These are phyloP conservation scores for Caranx ignobilis DNA, from an alignment of 2,113 vertebrate genomes.

Conservation along the genomic window DNA sequence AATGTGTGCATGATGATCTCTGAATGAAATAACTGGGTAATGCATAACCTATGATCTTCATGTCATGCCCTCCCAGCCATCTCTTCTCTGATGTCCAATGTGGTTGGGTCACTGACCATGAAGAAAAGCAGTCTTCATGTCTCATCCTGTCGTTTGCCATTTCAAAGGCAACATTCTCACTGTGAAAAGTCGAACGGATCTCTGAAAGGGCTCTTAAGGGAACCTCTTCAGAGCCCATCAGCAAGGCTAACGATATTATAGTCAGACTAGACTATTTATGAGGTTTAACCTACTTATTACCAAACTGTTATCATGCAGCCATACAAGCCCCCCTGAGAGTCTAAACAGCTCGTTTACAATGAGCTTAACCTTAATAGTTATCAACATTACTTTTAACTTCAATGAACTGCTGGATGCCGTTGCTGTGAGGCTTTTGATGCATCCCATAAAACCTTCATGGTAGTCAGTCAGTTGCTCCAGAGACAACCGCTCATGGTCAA, in stretches of 20 bases:
- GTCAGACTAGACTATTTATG: constrained; percentile 35
- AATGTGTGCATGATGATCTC: neutral
- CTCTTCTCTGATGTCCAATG: neutral
- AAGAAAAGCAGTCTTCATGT: neutral
- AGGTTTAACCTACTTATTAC: constrained; percentile 47
- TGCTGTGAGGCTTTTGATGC: neutral
- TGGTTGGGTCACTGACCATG: neutral
- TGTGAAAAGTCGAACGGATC: constrained; percentile 19
- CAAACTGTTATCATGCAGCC: constrained; percentile 26
- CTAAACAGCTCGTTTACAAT: constrained; percentile 23
- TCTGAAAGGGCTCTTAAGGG: constrained; percentile 23
- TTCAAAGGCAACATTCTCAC: constrained; percentile 12
- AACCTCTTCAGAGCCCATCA: constrained; percentile 35
- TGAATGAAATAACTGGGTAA: neutral
- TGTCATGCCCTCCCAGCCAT: neutral
- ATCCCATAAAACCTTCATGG: constrained; percentile 1
- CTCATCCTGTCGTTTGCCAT: constrained; percentile 4
- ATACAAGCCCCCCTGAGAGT: constrained; percentile 4
- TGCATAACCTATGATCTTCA: neutral
- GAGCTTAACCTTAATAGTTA: neutral
- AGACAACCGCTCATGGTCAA: neutral
- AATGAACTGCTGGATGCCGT: neutral
- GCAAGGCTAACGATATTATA: constrained; percentile 40
- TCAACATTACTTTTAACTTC: neutral
- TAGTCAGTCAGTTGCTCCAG: neutral